Conservation (phyloP, 2,888 invertebrate genomes). For the Chrysolina haemoptera region DNA sequence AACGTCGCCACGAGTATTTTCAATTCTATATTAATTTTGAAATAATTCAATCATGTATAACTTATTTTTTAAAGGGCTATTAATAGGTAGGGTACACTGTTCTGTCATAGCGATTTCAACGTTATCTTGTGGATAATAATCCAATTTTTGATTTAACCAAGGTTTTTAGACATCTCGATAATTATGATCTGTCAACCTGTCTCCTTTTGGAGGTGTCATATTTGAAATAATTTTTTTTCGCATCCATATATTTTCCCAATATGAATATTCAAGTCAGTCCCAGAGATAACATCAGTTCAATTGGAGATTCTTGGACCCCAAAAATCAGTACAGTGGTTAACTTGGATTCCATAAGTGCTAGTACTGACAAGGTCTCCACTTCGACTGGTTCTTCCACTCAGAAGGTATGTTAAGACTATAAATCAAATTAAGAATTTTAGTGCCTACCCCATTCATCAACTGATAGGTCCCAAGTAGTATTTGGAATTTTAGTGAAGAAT, state of each 20-base stretch:
- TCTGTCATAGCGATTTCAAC: too few species aligned
- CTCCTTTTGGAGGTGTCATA: neutral
- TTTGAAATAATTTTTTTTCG: neutral
- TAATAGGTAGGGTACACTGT: too few species aligned
- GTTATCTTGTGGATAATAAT: too few species aligned
- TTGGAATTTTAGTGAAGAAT: too few species aligned
- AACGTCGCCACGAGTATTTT: too few species aligned
- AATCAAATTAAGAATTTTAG: neutral
- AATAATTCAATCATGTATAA: too few species aligned
- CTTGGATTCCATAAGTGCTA: neutral
- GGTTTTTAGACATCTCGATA: too few species aligned
- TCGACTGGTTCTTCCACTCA: neutral
- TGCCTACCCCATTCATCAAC: too few species aligned
- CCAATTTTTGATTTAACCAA: too few species aligned
- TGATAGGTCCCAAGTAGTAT: too few species aligned
- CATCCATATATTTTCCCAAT: neutral
- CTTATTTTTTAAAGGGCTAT: too few species aligned
- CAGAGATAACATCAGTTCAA: slow-evolving; percentile 45
- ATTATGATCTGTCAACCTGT: neutral
- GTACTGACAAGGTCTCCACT: neutral
- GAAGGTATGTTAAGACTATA: neutral
- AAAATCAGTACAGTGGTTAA: neutral
- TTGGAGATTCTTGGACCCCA: slow-evolving; percentile 34
- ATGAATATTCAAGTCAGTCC: slow-evolving; percentile 39
- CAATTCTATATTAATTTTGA: too few species aligned